Percentiles rank a stretch among this genome's conserved stretches.
Evolutionary conservation across 2,888 invertebrate species (phyloP).

Genomic region (Oscheius myriophilus): DNA sequence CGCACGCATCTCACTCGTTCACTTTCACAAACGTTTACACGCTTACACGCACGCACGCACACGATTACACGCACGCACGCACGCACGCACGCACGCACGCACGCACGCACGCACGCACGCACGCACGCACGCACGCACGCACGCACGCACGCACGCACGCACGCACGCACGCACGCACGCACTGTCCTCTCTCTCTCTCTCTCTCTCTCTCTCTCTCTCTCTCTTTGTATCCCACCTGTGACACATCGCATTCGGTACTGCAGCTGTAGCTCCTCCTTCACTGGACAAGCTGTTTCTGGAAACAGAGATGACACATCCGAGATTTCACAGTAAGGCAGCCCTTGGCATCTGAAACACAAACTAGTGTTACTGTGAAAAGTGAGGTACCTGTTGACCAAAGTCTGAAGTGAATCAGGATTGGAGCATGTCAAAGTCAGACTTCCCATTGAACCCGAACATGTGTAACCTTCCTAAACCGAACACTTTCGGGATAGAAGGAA

Average conservation of each 20-base stretch:
- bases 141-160: too few relatives aligned
- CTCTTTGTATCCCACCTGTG: slow-evolving; percentile 23
- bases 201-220: too few relatives aligned
- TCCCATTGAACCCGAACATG: slow-evolving; percentile 18
- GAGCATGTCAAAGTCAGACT: slow-evolving; percentile 39
- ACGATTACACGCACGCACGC: too few relatives aligned
- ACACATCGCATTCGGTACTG: slow-evolving; percentile 49
- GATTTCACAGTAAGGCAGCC: slow-evolving; percentile 44
- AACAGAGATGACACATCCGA: slow-evolving; percentile 35
- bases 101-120: too few relatives aligned
- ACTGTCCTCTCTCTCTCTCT: too few relatives aligned
- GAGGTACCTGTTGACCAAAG: slow-evolving; percentile 37
- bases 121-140: too few relatives aligned
- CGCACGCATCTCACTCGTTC: too few relatives aligned
- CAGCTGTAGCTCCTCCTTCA: slow-evolving; percentile 38
- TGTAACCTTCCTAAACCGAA: slow-evolving; percentile 35
- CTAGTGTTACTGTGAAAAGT: not conserved
- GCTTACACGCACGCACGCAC: too few relatives aligned
- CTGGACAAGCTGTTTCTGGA: slow-evolving; percentile 44
- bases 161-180: too few relatives aligned
- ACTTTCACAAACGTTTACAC: too few relatives aligned
- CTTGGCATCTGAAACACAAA: slow-evolving; percentile 37
- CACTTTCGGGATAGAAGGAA: not conserved
- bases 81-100: too few relatives aligned
- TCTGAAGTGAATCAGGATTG: slow-evolving; percentile 46